A percentile compares a stretch with the other conserved stretches of the same genome.
These are phyloP conservation scores for Callosobruchus maculatus DNA, from an alignment of 2,888 invertebrate species.

Conservation along the genomic window DNA sequence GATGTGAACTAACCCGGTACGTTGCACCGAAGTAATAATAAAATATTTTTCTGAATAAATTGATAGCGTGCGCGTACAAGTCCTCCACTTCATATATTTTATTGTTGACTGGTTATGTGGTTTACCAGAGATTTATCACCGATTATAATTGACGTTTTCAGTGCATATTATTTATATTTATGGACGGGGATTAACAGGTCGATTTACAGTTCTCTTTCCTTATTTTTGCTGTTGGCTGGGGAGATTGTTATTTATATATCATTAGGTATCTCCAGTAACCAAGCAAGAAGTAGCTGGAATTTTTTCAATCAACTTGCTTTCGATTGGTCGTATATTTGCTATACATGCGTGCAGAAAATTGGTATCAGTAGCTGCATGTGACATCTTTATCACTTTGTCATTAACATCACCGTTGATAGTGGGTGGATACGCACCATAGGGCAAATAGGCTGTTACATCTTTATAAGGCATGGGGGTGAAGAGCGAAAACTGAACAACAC, in stretches of 20 bases:
- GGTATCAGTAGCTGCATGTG: background rate
- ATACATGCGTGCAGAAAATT: background rate
- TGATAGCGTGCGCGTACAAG: constrained; percentile 28
- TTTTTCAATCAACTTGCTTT: background rate
- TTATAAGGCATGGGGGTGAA: too few species aligned
- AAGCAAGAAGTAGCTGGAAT: background rate
- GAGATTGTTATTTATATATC: constrained; percentile 16
- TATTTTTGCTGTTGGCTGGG: constrained; percentile 12
- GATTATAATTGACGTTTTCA: constrained; percentile 39
- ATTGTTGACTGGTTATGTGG: constrained; percentile 34
- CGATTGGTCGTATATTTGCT: background rate
- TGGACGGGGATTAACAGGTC: constrained; percentile 33
- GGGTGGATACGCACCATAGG: background rate
- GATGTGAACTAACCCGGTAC: background rate
- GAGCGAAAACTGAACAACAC: too few species aligned
- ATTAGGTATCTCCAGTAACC: constrained; percentile 6
- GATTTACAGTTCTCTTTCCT: constrained; percentile 30
- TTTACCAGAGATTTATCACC: constrained; percentile 36
- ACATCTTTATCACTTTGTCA: background rate
- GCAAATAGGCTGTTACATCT: background rate
- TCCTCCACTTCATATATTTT: constrained; percentile 34
- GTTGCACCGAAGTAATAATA: constrained; percentile 17
- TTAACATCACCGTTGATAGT: background rate
- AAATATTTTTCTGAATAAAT: constrained; percentile 27
- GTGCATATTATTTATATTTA: constrained; percentile 39